Evolutionary conservation across 2,888 invertebrate genomes (phyloP).

Genomic region (Spialia ferax): DNA sequence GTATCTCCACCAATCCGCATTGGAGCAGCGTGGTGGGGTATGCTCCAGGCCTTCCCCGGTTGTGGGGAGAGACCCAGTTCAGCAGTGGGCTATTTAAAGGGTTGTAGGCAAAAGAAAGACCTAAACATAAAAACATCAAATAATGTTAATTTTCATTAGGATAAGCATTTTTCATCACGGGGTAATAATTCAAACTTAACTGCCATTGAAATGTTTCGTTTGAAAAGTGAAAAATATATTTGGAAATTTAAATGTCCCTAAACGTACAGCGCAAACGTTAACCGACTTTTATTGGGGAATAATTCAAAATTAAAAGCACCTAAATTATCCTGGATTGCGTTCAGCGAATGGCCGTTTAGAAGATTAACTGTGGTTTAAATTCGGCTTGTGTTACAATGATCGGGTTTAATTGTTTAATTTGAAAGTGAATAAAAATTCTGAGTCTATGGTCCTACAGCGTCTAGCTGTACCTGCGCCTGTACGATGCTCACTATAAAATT

Average conservation of each 20-base stretch:
- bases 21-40: too few relatives aligned
- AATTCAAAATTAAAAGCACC: conserved; percentile 40
- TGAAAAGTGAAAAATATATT: conserved; percentile 38
- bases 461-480: too few relatives aligned
- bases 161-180: conserved; percentile 31
- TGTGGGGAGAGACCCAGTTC: too few relatives aligned
- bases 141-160: conserved; percentile 18
- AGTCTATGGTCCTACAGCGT: too few relatives aligned
- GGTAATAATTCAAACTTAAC: conserved; percentile 31
- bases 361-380: conserved; percentile 23
- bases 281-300: conserved; percentile 40
- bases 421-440: not conserved
- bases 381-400: conserved; percentile 9
- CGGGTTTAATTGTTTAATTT: conserved; percentile 6
- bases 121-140: not conserved
- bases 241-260: conserved; percentile 39
- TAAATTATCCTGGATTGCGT: conserved; percentile 37
- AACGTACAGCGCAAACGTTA: conserved; percentile 30
- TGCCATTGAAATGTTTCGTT: conserved; percentile 33
- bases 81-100: too few relatives aligned
- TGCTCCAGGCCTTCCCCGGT: too few relatives aligned
- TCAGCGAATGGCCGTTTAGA: conserved; percentile 21
- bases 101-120: too few relatives aligned
- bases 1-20: too few relatives aligned
- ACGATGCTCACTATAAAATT: too few relatives aligned